Evolutionary conservation across 2,888 invertebrate species (phyloP), one percentile per base, ranked within the genome.

Genomic region (Empis stercorea): DNA sequence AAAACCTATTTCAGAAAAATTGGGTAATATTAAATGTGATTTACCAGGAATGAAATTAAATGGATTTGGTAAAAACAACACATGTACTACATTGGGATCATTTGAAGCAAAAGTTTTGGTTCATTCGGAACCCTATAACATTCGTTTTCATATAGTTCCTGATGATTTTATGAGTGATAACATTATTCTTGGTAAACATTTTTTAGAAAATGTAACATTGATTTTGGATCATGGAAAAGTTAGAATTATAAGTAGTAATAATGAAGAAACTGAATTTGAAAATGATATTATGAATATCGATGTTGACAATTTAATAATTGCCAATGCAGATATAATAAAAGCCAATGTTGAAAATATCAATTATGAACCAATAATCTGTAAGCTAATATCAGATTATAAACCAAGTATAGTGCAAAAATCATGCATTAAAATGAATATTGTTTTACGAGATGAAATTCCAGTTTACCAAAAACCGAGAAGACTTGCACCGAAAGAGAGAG

Each of bases 71-170:
- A 14, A 37, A 17, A 15, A 11, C 7, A 17, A 32, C 47, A n/a
- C n/a, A n/a, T 42, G 42, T 14, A 17, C 5, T 13, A 45, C 44
- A 7, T 23, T 44, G 42, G 49, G 49, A 10, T 49, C 49, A 5
- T 47, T 44, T 39, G 2, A 16, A 1, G 43, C 41, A 9, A 37
- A 44, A 1, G 14, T 47, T 27, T 16, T 23, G 1, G 44, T 47
- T 11, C 42, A 45, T 11, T 11, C 38, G 11, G 34, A 42, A 27
- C 7, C 14, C 3, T 32, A 47, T 37, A 10, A 20, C 7, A 27
- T 47, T 11, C 30, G 45, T 13, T 50, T 50, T n/a, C 47, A 48
- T 30, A 44, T 50, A 38, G n/a, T 50, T 40, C 39, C 43, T 1
- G 23, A 50, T 43, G 13, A 40, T 7, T 48, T 43, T 38, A 43